These are phyloP conservation scores for Diplodus sargus DNA, from an alignment of 2,797 vertebrate species.

Conservation along the genomic window DNA sequence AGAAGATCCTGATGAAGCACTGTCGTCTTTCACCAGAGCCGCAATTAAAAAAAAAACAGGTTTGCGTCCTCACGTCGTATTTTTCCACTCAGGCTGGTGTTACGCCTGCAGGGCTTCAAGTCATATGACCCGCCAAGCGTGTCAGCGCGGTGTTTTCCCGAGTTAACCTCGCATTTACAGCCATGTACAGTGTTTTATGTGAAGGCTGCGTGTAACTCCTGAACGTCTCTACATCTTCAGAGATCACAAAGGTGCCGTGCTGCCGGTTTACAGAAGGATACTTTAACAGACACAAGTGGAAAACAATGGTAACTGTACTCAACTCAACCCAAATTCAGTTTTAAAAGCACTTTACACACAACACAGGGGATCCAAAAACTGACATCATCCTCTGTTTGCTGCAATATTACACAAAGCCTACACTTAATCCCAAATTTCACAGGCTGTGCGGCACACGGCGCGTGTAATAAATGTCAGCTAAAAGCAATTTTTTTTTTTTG, in stretches of 20 bases:
- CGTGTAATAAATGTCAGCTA: too few relatives aligned
- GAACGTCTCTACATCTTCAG: constrained; percentile 6
- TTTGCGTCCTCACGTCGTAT: not conserved
- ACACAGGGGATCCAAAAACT: not conserved
- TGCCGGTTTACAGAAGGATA: not conserved
- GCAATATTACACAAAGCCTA: constrained; percentile 12
- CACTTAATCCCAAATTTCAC: constrained; percentile 16
- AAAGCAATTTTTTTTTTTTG: constrained; percentile 1
- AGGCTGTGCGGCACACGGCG: not conserved
- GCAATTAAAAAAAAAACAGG: not conserved
- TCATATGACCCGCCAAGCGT: constrained; percentile 38
- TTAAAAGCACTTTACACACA: too few relatives aligned
- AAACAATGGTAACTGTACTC: too few relatives aligned
- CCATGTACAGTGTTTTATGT: not conserved
- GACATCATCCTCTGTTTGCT: not conserved
- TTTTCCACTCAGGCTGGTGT: not conserved
- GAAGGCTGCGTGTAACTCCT: not conserved
- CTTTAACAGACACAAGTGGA: not conserved
- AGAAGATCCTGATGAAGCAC: not conserved
- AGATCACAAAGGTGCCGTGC: not conserved
- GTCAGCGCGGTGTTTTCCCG: constrained; percentile 22
- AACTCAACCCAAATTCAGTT: too few relatives aligned
- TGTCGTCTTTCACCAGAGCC: constrained; percentile 9
- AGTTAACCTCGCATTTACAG: not conserved
- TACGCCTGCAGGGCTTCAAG: constrained; percentile 19